Evolutionary conservation across 1,140 invertebrate genomes (phyloP).

Genomic region (Aricia agestis): DNA sequence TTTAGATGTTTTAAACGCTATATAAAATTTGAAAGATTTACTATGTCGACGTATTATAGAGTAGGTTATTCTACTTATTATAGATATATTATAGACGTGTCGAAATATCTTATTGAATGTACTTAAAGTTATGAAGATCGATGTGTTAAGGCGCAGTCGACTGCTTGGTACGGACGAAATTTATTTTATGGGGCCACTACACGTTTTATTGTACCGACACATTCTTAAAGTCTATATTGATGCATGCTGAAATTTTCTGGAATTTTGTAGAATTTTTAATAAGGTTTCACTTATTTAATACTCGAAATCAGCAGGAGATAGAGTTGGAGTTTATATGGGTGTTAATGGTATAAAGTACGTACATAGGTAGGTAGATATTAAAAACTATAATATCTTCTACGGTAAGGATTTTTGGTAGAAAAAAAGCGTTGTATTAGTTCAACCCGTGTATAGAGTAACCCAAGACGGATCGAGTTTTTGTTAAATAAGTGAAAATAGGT

Average conservation of each 20-base stretch:
- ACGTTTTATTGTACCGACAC: slow-evolving; percentile 41
- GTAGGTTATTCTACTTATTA: slow-evolving; percentile 53
- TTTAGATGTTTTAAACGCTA: slow-evolving; percentile 39
- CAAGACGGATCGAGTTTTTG: neutral
- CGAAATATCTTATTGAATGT: slow-evolving; percentile 48
- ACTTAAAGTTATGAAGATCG: slow-evolving; percentile 57
- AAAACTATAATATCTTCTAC: slow-evolving; percentile 1
- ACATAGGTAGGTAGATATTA: neutral
- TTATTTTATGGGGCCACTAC: slow-evolving; percentile 61
- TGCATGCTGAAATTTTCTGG: slow-evolving; percentile 22
- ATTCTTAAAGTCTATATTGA: slow-evolving; percentile 33
- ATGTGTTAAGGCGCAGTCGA: slow-evolving; percentile 43
- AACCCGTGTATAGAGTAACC: too few species aligned
- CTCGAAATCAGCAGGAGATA: neutral
- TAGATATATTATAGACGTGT: slow-evolving; percentile 46
- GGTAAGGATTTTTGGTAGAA: neutral
- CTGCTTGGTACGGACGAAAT: slow-evolving; percentile 47
- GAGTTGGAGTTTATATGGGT: neutral
- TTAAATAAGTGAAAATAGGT: slow-evolving; percentile 6
- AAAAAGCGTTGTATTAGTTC: neutral
- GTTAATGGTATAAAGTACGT: neutral
- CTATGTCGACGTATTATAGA: slow-evolving; percentile 64
- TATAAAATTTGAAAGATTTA: slow-evolving; percentile 69
- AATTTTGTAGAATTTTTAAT: slow-evolving; percentile 4
- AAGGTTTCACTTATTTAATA: slow-evolving; percentile 13